These are phyloP conservation scores for Danionella cerebrum DNA, from an alignment of 2,113 vertebrate genomes.

Conservation along the genomic window DNA sequence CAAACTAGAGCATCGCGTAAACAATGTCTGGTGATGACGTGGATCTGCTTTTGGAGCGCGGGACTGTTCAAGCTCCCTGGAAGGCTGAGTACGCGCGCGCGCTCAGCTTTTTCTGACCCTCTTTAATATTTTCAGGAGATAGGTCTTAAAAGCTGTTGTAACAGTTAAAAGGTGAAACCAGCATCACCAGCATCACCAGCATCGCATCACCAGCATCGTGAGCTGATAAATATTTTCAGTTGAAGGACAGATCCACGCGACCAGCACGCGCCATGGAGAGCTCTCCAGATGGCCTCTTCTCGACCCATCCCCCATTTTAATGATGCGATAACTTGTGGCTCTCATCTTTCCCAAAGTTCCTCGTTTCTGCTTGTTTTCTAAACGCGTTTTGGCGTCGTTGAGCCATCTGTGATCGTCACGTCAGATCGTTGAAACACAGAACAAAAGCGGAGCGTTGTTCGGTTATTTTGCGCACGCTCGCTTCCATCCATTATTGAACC, in stretches of 20 bases:
- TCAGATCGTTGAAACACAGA: slow-evolving; percentile 21
- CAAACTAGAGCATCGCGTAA: too few relatives aligned
- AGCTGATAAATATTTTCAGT: slow-evolving; percentile 25
- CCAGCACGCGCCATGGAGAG: slow-evolving; percentile 64
- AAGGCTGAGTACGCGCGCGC: too few relatives aligned
- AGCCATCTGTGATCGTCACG: slow-evolving; percentile 43
- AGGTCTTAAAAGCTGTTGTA: too few relatives aligned
- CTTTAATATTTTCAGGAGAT: too few relatives aligned
- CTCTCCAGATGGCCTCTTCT: slow-evolving; percentile 57
- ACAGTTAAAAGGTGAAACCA: too few relatives aligned
- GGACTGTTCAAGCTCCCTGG: too few relatives aligned
- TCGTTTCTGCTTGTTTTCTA: slow-evolving; percentile 33
- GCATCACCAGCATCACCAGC: too few relatives aligned
- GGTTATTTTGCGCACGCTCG: slow-evolving; percentile 10
- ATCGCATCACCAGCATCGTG: background rate
- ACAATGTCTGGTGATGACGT: too few relatives aligned
- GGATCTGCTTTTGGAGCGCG: too few relatives aligned
- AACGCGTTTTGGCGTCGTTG: slow-evolving; percentile 42
- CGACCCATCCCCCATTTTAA: slow-evolving; percentile 18
- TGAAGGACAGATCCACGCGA: slow-evolving; percentile 61
- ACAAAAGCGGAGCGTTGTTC: slow-evolving; percentile 31
- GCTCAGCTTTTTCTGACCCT: too few relatives aligned
- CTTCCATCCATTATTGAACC: background rate
- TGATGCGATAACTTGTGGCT: slow-evolving; percentile 5
- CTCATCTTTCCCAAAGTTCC: slow-evolving; percentile 12